These are phyloP conservation scores for Polymixis flavicincta DNA, from an alignment of 2,888 invertebrate species.

Conservation along the genomic window DNA sequence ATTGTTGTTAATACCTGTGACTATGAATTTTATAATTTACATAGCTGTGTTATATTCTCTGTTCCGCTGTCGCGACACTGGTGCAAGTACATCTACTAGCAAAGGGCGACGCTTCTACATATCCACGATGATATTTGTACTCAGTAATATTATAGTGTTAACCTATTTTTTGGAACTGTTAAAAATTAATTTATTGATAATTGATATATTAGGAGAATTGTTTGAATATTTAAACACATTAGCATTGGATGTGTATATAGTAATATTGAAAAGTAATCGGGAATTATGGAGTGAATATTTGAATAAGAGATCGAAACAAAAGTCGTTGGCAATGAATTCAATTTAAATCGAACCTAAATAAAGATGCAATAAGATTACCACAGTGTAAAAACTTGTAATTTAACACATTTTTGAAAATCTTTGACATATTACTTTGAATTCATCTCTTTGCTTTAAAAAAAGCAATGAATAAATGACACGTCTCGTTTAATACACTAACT, in stretches of 20 bases:
- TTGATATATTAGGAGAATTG: slow-evolving; percentile 33
- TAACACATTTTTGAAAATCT: too few species aligned
- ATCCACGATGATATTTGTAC: slow-evolving; percentile 30
- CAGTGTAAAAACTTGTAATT: too few species aligned
- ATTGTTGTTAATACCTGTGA: slow-evolving; percentile 24
- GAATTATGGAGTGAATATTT: slow-evolving; percentile 27
- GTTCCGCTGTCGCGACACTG: background rate
- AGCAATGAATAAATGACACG: background rate
- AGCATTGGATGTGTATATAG: slow-evolving; percentile 27
- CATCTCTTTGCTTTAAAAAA: too few species aligned
- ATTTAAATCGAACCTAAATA: background rate
- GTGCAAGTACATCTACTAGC: background rate
- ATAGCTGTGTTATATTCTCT: slow-evolving; percentile 22
- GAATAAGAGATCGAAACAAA: slow-evolving; percentile 2
- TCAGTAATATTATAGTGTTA: slow-evolving; percentile 29
- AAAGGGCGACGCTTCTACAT: slow-evolving; percentile 28
- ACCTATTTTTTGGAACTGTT: slow-evolving; percentile 18
- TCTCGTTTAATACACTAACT: background rate
- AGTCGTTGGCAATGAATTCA: background rate
- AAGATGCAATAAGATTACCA: background rate
- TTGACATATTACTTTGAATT: background rate
- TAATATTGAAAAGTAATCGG: slow-evolving; percentile 28
- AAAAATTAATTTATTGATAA: slow-evolving; percentile 1
- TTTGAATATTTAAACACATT: slow-evolving; percentile 30
- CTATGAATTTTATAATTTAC: slow-evolving; percentile 33